These are phyloP conservation scores for Phalanger gymnotis DNA, from an alignment of 2,797 vertebrate genomes.

Conservation along the genomic window DNA sequence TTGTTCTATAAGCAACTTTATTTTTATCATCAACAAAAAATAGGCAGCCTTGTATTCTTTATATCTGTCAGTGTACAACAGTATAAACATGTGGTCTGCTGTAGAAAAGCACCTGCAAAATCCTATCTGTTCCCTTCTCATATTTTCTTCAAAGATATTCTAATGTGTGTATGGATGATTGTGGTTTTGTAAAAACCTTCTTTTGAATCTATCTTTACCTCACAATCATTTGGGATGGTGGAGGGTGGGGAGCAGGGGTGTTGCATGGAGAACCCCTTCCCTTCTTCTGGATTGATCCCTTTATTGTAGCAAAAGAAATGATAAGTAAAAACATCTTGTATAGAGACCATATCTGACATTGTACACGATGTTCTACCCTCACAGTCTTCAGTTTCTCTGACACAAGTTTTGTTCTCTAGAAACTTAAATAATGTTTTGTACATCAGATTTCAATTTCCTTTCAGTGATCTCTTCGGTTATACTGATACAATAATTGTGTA, in stretches of 20 bases:
- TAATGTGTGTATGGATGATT: not conserved
- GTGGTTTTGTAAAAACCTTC: not conserved
- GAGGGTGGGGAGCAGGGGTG: not conserved
- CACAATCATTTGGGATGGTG: not conserved
- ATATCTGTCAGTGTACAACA: not conserved
- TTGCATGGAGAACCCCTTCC: not conserved
- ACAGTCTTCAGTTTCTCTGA: not conserved
- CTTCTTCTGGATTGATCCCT: not conserved
- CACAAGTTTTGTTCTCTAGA: not conserved
- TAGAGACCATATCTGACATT: not conserved
- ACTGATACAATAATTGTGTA: not conserved
- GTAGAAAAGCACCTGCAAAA: not conserved
- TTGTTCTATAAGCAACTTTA: not conserved
- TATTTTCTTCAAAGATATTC: not conserved
- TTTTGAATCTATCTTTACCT: not conserved
- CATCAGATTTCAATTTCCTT: not conserved
- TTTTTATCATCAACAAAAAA: not conserved
- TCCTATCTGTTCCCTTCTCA: not conserved
- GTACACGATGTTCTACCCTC: not conserved
- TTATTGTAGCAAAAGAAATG: not conserved
- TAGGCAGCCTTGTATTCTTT: not conserved
- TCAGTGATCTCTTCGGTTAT: not conserved
- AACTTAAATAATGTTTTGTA: not conserved
- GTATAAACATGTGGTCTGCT: not conserved
- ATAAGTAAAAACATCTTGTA: not conserved